A percentile compares a stretch with the other conserved stretches of the same genome.
Evolutionary conservation across 2,797 vertebrate species (phyloP).

Genomic region (Halcyon leucocephala): DNA sequence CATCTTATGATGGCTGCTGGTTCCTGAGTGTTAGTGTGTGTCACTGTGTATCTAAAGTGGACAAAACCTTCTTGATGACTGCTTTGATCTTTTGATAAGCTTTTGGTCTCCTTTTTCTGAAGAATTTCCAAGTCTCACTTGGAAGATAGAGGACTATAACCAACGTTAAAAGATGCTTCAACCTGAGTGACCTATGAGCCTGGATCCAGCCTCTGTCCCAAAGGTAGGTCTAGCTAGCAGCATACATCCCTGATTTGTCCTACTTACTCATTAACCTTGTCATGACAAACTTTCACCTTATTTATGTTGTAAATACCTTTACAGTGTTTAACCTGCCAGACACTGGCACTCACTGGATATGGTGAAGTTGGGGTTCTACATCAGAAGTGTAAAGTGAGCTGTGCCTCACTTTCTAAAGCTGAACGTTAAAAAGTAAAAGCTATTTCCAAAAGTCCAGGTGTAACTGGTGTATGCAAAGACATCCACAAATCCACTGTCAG

Average conservation of each 20-base stretch:
- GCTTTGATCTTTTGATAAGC: not conserved
- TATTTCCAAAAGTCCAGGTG: not conserved
- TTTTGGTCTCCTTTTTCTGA: not conserved
- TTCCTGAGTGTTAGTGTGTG: not conserved
- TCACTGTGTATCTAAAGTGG: not conserved
- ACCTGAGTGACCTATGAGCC: not conserved
- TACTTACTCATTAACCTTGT: not conserved
- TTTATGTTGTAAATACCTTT: not conserved
- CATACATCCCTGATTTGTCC: not conserved
- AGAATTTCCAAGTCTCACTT: not conserved
- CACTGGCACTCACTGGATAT: not conserved
- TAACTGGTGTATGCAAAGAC: not conserved
- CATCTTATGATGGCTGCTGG: not conserved
- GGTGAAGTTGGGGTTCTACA: not conserved
- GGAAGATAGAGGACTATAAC: not conserved
- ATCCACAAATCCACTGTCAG: not conserved
- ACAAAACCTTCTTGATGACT: not conserved
- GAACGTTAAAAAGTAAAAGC: not conserved
- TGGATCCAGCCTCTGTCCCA: not conserved
- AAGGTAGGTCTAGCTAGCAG: not conserved
- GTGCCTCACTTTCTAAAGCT: not conserved
- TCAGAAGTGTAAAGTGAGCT: not conserved
- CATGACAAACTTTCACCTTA: not conserved
- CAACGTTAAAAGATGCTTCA: not conserved
- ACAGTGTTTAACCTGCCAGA: not conserved